phyloP scores from a whole-genome alignment of 2,113 vertebrate species.

The Pontoporia blainvillei region DNA sequence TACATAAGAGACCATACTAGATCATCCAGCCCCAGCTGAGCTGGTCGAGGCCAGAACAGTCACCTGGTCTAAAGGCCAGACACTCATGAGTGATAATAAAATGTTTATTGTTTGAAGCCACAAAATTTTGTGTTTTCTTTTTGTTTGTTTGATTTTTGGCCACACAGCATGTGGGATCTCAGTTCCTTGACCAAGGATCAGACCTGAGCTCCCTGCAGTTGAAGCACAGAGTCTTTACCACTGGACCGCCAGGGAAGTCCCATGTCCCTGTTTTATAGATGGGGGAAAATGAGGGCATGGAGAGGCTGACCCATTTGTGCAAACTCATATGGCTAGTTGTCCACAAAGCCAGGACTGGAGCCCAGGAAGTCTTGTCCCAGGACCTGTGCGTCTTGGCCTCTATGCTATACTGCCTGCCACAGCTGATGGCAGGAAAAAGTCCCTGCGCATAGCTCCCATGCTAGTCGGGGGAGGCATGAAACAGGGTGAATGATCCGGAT shows the following conservation, averaged over 20 bases:
- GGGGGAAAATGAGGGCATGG: background rate
- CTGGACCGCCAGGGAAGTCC: background rate
- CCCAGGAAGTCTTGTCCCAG: background rate
- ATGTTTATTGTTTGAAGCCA: background rate
- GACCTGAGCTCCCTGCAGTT: background rate
- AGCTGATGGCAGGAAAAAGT: background rate
- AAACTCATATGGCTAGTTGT: background rate
- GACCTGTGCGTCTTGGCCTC: rapidly evolving
- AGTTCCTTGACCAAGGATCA: background rate
- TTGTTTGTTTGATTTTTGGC: background rate
- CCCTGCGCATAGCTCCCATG: background rate
- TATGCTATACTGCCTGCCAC: background rate
- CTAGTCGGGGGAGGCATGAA: background rate
- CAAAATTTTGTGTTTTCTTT: background rate
- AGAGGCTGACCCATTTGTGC: background rate
- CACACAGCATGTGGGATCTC: background rate
- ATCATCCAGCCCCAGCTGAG: background rate
- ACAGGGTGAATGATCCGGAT: background rate
- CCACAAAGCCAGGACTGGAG: background rate
- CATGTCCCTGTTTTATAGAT: background rate
- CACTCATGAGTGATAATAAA: background rate
- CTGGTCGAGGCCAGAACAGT: background rate
- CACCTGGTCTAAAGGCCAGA: background rate
- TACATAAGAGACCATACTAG: background rate
- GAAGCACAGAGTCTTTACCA: background rate